These are phyloP conservation scores for Lepilemur ruficaudatus DNA, from an alignment of 2,797 vertebrate genomes.

Conservation along the genomic window DNA sequence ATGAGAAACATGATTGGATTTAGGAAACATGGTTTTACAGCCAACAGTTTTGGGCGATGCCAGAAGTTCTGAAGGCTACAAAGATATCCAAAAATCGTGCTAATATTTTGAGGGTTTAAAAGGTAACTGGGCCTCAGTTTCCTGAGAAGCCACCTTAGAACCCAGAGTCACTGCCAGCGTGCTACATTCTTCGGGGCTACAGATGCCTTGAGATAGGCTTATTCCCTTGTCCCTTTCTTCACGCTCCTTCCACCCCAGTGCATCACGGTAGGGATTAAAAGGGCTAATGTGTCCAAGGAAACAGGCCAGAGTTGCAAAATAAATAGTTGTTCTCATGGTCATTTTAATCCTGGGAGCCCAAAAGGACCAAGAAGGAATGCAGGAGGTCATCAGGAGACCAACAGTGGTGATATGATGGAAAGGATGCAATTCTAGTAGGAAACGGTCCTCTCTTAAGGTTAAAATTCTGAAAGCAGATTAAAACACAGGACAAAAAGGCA, in stretches of 20 bases:
- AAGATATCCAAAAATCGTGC: neutral
- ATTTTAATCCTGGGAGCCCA: neutral
- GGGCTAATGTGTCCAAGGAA: neutral
- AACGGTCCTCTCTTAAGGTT: neutral
- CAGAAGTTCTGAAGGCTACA: neutral
- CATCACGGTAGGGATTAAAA: neutral
- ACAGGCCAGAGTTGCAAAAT: neutral
- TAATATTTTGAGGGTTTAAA: neutral
- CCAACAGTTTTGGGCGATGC: neutral
- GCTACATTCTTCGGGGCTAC: neutral
- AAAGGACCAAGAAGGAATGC: neutral
- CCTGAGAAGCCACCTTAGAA: neutral
- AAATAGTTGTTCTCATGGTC: neutral
- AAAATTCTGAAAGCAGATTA: neutral
- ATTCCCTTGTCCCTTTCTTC: neutral
- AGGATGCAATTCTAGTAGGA: neutral
- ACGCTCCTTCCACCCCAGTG: neutral
- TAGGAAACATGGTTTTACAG: neutral
- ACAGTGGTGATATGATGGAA: neutral
- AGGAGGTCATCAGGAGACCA: neutral
- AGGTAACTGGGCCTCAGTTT: neutral
- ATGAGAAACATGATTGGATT: constrained; percentile 59
- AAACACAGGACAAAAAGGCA: neutral
- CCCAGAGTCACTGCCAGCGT: neutral
- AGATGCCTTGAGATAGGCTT: neutral